Evolutionary conservation across 2,797 vertebrate genomes (phyloP), one percentile per base, ranked within the genome.

Genomic region (Gobio occitaniae): DNA sequence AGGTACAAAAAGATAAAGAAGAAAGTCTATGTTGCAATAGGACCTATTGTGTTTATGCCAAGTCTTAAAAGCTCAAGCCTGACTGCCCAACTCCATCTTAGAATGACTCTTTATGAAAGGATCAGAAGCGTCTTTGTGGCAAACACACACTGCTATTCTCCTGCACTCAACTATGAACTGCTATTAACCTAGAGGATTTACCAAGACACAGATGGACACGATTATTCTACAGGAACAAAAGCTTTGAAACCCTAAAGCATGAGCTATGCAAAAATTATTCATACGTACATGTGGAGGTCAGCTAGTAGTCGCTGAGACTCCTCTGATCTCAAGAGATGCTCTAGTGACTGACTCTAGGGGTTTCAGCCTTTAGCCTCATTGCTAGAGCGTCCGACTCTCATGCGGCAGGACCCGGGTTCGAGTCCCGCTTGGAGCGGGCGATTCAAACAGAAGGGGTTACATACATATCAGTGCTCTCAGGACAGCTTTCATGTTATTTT

Each of bases 201-300:
- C 56, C 69, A 87, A 86, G 89, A 83, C 88, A 82, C 66, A 86
- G 79, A 86, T 52, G 88, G 84, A 89, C 72, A 86, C 82, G 59
- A 89, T 80, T 80, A 83, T 86, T 72, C 56, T 89, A 91, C 85
- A 86, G 74, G 84, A 83, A 36, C 68, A 78, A 48, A 85, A 75
- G 83, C 82, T 48, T 81, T 85, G 75, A 85, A 74, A 5, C 82
- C 88, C 71, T 83, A 87, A 69, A 86, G 25, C 87, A 76, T 12
- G 29, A 86, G 89, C 59, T 25, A 54, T 38, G 44, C 21, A 52
- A 50, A 48, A 52, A 19, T 25, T 68, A 3, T 44, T 17, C 59
- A 63, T 50, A n/a, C 54, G 82, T 77, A 84, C 72, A 32, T 32
- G 32, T 32, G 32, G 32, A 32, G 32, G 1, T 32, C 32, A 32